These are phyloP conservation scores for Excalfactoria chinensis DNA, from an alignment of 2,113 vertebrate genomes.

Conservation along the genomic window DNA sequence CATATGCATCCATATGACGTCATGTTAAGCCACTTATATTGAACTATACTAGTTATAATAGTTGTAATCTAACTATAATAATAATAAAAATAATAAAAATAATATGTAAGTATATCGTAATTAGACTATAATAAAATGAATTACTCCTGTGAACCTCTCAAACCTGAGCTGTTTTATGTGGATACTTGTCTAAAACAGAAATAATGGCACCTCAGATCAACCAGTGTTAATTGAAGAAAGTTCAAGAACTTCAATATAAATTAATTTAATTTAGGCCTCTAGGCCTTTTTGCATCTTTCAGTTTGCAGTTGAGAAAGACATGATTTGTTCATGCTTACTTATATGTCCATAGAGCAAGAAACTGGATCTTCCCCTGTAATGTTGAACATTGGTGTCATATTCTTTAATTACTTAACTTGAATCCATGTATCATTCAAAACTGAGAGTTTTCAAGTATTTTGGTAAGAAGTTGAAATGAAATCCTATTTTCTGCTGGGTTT, in stretches of 20 bases:
- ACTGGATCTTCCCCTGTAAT: not conserved
- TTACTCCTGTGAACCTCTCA: not conserved
- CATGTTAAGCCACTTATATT: not conserved
- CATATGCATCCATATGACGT: not conserved
- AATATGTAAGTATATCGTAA: too few relatives aligned
- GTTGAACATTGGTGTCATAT: not conserved
- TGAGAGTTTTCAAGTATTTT: not conserved
- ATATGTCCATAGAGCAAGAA: not conserved
- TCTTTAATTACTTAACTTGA: not conserved
- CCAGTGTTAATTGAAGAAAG: not conserved
- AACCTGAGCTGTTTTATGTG: too few relatives aligned
- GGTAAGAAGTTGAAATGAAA: not conserved
- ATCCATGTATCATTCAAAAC: not conserved
- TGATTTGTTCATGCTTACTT: not conserved
- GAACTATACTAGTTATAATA: too few relatives aligned
- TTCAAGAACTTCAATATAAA: not conserved
- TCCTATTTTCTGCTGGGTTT: not conserved
- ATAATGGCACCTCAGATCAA: not conserved
- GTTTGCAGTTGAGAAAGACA: not conserved
- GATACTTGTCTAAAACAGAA: not conserved
- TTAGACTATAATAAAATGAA: too few relatives aligned
- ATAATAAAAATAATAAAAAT: too few relatives aligned
- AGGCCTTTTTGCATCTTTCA: not conserved
- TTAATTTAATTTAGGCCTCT: not conserved
- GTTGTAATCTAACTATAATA: too few relatives aligned